A percentile compares a stretch with the other conserved stretches of the same genome.
phyloP scores from a whole-genome alignment of 2,113 vertebrate species.

The Tachycineta bicolor region DNA sequence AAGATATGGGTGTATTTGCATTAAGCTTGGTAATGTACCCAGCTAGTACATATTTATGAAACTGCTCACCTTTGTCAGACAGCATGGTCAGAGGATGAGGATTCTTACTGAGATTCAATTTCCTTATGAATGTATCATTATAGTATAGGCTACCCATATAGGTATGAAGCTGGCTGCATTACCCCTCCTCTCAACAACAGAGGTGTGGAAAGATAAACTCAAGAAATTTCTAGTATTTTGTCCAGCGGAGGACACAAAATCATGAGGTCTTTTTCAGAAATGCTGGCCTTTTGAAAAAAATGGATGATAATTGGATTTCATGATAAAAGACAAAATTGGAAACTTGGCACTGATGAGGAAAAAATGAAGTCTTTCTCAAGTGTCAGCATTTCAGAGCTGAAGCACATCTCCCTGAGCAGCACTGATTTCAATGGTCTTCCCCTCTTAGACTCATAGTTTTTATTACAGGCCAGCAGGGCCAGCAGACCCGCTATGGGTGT shows the following conservation, averaged over 20 bases:
- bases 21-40: background rate
- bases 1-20: background rate
- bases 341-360: constrained; percentile 48
- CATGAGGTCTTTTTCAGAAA: constrained; percentile 10
- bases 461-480: constrained; percentile 8
- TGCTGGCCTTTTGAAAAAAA: background rate
- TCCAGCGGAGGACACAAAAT: background rate
- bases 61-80: background rate
- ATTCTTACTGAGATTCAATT: background rate
- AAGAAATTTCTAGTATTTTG: background rate
- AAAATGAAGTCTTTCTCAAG: constrained; percentile 38
- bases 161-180: background rate
- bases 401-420: constrained; percentile 6
- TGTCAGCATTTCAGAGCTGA: constrained; percentile 39
- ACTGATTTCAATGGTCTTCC: background rate
- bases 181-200: background rate
- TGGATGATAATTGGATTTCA: constrained; percentile 3
- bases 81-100: background rate
- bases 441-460: background rate
- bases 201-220: background rate
- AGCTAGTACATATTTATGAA: background rate
- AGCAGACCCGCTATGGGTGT: background rate
- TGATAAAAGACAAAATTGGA: constrained; percentile 47
- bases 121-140: accelerated
- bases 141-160: background rate